These are phyloP conservation scores for Melanophora roralis DNA, from an alignment of 2,888 invertebrate genomes.

Conservation along the genomic window DNA sequence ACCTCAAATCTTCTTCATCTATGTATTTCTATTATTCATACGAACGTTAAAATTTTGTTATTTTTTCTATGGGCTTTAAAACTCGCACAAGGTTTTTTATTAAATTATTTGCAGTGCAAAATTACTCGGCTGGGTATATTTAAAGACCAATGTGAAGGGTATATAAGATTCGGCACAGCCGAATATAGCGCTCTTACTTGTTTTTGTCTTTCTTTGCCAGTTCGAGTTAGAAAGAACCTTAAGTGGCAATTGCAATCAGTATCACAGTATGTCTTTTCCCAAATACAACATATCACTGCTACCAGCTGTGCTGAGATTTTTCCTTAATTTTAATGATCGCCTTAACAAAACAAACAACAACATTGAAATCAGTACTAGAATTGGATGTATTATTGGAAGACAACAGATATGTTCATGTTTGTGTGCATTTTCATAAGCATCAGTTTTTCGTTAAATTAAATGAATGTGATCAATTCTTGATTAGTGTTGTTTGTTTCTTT, in stretches of 20 bases:
- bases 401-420: slow-evolving; percentile 15
- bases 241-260: slow-evolving; percentile 63
- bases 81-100: too few species aligned
- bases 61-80: too few species aligned
- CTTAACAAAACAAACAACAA: slow-evolving; percentile 29
- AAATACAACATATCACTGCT: slow-evolving; percentile 52
- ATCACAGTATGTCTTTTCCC: slow-evolving; percentile 63
- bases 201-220: too few species aligned
- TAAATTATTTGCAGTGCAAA: too few species aligned
- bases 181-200: too few species aligned
- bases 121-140: too few species aligned
- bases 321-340: slow-evolving; percentile 60
- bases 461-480: slow-evolving; percentile 43
- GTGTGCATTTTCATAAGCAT: slow-evolving; percentile 42
- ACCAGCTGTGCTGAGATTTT: slow-evolving; percentile 61
- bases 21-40: too few species aligned
- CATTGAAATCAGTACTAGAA: neutral
- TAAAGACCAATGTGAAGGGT: too few species aligned
- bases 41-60: too few species aligned
- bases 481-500: slow-evolving; percentile 17
- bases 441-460: slow-evolving; percentile 42
- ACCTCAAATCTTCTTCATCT: too few species aligned
- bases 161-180: too few species aligned
- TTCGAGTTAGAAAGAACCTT: neutral
- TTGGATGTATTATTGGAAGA: neutral